Percentiles rank a stretch among this genome's conserved stretches.
phyloP scores from a whole-genome alignment of 2,113 vertebrate genomes.

The Coptodon bakossiorum region DNA sequence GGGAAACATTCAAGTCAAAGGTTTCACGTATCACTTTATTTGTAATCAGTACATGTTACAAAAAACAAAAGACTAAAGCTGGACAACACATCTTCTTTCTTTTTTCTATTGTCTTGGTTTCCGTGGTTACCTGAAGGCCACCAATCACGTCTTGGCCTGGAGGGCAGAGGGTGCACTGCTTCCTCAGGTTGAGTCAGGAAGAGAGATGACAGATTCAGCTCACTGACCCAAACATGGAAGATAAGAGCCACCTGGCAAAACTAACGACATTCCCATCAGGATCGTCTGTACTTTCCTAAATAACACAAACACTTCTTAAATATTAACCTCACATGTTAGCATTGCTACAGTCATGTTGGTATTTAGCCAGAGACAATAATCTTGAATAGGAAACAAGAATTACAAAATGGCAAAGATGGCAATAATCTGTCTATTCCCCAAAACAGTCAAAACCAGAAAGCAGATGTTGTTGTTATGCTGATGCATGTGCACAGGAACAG shows the following conservation, averaged over 20 bases:
- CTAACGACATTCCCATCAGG: not conserved
- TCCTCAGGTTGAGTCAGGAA: not conserved
- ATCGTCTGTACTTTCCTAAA: not conserved
- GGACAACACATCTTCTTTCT: not conserved
- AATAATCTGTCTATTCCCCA: not conserved
- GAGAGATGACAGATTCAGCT: not conserved
- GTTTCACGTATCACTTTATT: not conserved
- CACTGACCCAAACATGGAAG: not conserved
- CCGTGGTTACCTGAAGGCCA: constrained; percentile 4
- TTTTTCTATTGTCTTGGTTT: not conserved
- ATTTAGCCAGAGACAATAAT: not conserved
- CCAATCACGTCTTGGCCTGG: not conserved
- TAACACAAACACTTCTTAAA: not conserved
- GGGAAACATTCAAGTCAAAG: not conserved
- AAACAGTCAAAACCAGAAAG: not conserved
- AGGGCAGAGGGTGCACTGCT: not conserved
- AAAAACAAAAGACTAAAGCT: not conserved
- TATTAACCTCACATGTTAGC: not conserved
- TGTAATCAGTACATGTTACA: not conserved
- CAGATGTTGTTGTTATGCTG: not conserved
- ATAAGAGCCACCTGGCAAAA: not conserved
- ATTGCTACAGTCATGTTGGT: not conserved
- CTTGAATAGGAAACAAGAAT: not conserved
- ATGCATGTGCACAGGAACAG: accelerated
- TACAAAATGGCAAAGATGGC: not conserved